Evolutionary conservation across 2,888 invertebrate genomes (phyloP).

Genomic region (Cylloceria caligata): DNA sequence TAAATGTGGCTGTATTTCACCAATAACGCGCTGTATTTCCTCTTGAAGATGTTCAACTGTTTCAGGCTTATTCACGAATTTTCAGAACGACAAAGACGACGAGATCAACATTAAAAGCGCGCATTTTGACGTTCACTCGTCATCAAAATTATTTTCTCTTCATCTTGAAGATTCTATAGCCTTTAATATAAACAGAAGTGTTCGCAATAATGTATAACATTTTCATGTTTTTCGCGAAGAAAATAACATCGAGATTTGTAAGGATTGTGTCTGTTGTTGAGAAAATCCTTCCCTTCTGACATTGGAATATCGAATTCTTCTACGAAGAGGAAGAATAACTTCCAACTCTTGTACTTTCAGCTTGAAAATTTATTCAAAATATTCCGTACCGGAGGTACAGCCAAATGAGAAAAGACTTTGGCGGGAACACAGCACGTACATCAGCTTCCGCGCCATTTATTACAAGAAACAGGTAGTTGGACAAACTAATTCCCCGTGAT

Average conservation of each 20-base stretch:
- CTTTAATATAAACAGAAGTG: conserved; percentile 7
- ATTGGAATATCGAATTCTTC: background rate
- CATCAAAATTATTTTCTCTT: background rate
- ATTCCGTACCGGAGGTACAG: background rate
- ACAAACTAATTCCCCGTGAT: conserved; percentile 46
- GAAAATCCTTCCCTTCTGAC: background rate
- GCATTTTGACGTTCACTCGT: background rate
- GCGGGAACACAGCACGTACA: background rate
- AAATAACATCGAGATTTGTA: background rate
- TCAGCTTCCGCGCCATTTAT: conserved; percentile 29
- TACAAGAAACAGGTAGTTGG: conserved; percentile 54
- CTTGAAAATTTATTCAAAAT: background rate
- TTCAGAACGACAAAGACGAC: background rate
- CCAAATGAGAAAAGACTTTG: background rate
- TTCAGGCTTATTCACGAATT: conserved; percentile 9
- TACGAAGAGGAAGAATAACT: background rate
- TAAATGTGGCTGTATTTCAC: too few relatives aligned
- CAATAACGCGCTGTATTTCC: too few relatives aligned
- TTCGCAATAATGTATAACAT: background rate
- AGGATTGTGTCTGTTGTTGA: background rate
- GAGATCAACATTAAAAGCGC: background rate
- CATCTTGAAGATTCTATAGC: background rate
- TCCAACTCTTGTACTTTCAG: too few relatives aligned
- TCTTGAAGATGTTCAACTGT: background rate
- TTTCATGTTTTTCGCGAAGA: background rate